phyloP scores from a whole-genome alignment of 2,113 vertebrate species.

The Euleptes europaea region DNA sequence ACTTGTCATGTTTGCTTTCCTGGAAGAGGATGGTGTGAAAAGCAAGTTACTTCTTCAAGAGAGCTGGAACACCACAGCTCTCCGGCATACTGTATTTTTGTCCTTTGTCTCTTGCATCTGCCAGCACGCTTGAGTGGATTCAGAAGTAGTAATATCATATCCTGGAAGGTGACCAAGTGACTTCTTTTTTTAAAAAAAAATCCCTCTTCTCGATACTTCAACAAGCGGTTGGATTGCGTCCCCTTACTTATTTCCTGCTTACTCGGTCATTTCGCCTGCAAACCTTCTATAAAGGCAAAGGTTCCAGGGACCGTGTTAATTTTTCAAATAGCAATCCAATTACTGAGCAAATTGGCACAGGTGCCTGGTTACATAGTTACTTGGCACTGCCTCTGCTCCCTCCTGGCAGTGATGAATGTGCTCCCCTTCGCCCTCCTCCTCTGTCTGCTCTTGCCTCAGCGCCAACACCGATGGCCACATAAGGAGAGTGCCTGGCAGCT shows the following conservation, averaged over 20 bases:
- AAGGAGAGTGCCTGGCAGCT: slow-evolving; percentile 73
- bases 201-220: slow-evolving; percentile 44
- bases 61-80: slow-evolving; percentile 12
- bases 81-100: not conserved
- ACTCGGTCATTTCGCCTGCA: slow-evolving; percentile 7
- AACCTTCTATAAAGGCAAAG: slow-evolving; percentile 30
- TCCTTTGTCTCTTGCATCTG: slow-evolving; percentile 41
- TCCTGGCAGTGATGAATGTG: slow-evolving; percentile 74
- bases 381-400: slow-evolving; percentile 63
- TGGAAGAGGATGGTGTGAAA: slow-evolving; percentile 22
- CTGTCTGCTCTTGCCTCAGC: slow-evolving; percentile 47
- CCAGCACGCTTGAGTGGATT: slow-evolving; percentile 4
- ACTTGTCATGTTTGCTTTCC: not conserved
- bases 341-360: slow-evolving; percentile 74
- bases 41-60: slow-evolving; percentile 29
- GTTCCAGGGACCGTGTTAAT: slow-evolving; percentile 61
- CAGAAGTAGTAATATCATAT: slow-evolving; percentile 13
- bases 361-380: slow-evolving; percentile 68
- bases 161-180: slow-evolving; percentile 26
- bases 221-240: slow-evolving; percentile 11
- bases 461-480: slow-evolving; percentile 70
- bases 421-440: slow-evolving; percentile 58
- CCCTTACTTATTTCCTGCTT: slow-evolving; percentile 1
- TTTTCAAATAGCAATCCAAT: slow-evolving; percentile 78
- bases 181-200: slow-evolving; percentile 20